A percentile compares a stretch with the other conserved stretches of the same genome.
Conservation (phyloP, 1,140 invertebrate genomes). For the Atta cephalotes region DNA sequence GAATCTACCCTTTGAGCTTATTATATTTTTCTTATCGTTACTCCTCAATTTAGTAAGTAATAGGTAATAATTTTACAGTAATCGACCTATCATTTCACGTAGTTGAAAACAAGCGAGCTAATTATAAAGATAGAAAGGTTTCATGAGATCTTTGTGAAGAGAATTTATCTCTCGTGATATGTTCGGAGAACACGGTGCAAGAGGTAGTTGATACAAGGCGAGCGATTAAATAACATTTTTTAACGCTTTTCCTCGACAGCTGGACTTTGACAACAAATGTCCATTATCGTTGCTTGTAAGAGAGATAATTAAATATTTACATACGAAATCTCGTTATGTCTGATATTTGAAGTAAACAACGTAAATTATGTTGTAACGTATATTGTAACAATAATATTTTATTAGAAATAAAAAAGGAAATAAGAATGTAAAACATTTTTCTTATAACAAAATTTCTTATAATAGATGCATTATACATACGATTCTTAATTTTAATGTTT, state of each 20-base stretch:
- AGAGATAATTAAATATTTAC: slow-evolving; percentile 35
- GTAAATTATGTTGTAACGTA: not conserved
- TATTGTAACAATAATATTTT: not conserved
- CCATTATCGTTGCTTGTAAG: not conserved
- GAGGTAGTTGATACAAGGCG: slow-evolving; percentile 5
- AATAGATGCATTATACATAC: not conserved
- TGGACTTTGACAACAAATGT: slow-evolving; percentile 29
- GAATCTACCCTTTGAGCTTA: not conserved
- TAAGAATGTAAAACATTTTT: not conserved
- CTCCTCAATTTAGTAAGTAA: slow-evolving; percentile 18
- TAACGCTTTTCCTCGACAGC: slow-evolving; percentile 19
- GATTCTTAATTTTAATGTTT: not conserved
- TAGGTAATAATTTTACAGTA: not conserved
- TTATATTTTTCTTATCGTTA: slow-evolving; percentile 4
- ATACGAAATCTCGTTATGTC: not conserved
- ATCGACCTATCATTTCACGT: slow-evolving; percentile 18
- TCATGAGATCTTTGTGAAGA: slow-evolving; percentile 23
- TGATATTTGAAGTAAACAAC: not conserved
- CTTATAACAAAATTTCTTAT: not conserved
- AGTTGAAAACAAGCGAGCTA: slow-evolving; percentile 4
- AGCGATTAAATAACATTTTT: slow-evolving; percentile 48
- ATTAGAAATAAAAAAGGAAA: not conserved
- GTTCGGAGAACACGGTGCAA: not conserved
- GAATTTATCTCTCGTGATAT: slow-evolving; percentile 45
- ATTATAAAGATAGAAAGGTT: slow-evolving; percentile 18